phyloP scores from a whole-genome alignment of 2,888 invertebrate species.

The Agelastica alni region DNA sequence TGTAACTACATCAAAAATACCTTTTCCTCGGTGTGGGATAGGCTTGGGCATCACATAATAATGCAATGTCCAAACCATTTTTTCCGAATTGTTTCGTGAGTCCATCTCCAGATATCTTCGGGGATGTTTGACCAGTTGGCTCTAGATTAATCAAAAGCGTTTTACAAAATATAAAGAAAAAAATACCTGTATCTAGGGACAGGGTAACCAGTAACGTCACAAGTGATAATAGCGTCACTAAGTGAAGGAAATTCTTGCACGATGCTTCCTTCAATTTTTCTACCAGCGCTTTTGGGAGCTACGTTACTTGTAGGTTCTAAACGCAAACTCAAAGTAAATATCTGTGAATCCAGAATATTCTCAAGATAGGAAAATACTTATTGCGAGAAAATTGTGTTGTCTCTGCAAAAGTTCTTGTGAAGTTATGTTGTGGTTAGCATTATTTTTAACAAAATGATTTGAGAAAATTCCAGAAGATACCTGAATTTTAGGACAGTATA shows the following conservation, averaged over 20 bases:
- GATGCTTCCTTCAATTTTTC: constrained; percentile 59
- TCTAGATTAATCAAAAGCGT: constrained; percentile 50
- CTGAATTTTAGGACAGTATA: constrained; percentile 64
- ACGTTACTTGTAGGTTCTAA: constrained; percentile 72
- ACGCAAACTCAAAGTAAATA: no score
- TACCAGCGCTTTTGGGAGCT: constrained; percentile 60
- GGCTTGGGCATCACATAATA: constrained; percentile 63
- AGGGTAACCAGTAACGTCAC: constrained; percentile 72
- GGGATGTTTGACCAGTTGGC: constrained; percentile 60
- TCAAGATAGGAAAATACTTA: no score
- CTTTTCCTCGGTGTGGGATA: constrained; percentile 63
- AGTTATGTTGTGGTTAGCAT: no score
- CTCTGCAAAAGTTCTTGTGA: no score
- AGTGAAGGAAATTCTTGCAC: constrained; percentile 55
- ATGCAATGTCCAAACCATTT: constrained; percentile 44
- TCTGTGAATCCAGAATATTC: no score
- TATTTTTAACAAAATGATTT: no score
- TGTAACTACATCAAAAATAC: no score
- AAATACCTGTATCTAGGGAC: constrained; percentile 69
- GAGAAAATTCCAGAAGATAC: no score
- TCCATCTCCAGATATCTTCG: constrained; percentile 61
- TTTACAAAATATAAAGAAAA: constrained; percentile 1
- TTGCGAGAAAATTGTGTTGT: no score
- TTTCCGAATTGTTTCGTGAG: constrained; percentile 58
- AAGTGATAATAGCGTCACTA: constrained; percentile 62